Conservation (phyloP, 2,113 vertebrate genomes). For the Sturnus vulgaris region DNA sequence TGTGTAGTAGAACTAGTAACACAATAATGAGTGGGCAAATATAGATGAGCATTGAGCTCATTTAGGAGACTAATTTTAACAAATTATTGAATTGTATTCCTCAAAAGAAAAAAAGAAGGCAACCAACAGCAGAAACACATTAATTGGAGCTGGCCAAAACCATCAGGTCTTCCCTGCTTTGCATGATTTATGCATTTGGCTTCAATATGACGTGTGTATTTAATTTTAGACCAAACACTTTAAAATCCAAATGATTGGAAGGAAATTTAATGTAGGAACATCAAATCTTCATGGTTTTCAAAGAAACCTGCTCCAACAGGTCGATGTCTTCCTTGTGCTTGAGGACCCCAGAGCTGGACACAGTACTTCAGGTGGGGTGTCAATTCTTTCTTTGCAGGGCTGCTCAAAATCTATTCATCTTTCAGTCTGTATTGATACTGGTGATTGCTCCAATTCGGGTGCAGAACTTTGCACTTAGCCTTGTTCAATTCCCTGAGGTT, state of each 20-base stretch:
- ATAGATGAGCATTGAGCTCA: background rate
- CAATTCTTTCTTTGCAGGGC: background rate
- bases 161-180: background rate
- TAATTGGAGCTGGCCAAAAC: background rate
- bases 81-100: background rate
- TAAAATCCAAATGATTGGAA: background rate
- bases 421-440: background rate
- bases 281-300: background rate
- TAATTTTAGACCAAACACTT: background rate
- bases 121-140: background rate
- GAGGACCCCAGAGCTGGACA: rapidly evolving
- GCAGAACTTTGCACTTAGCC: background rate
- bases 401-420: background rate
- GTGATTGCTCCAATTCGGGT: background rate
- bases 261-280: background rate
- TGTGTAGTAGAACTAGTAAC: background rate
- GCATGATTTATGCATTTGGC: background rate
- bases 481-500: background rate
- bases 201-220: background rate
- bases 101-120: background rate
- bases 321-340: background rate
- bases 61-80: background rate
- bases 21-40: background rate
- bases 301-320: background rate
- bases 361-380: background rate